A percentile compares a stretch with the other conserved stretches of the same genome.
phyloP scores from a whole-genome alignment of 1,140 invertebrate genomes.

The Lucilia cuprina region DNA sequence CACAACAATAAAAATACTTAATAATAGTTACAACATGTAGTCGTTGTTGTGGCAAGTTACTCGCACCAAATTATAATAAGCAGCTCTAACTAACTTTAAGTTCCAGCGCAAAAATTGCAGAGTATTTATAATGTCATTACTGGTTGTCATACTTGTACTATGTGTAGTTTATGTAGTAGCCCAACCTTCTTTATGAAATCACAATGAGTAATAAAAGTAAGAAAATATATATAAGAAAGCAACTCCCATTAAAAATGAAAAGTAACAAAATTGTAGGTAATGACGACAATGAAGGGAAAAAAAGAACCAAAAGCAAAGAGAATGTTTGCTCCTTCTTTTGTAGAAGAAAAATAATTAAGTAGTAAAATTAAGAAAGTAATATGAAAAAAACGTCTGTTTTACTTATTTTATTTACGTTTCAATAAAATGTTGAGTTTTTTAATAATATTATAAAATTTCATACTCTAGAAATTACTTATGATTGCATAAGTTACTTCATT shows the following conservation, averaged over 20 bases:
- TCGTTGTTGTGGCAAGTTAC: too few relatives aligned
- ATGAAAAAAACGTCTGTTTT: background rate
- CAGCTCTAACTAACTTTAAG: background rate
- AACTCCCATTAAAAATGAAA: background rate
- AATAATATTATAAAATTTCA: background rate
- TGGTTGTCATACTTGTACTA: background rate
- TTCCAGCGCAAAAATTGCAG: background rate
- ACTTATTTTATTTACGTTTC: background rate
- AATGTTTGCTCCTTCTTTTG: background rate
- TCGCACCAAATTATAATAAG: background rate
- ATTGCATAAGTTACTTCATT: too few relatives aligned
- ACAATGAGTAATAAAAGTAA: too few relatives aligned
- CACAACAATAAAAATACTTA: too few relatives aligned
- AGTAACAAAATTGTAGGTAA: too few relatives aligned
- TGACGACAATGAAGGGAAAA: background rate
- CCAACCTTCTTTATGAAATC: background rate
- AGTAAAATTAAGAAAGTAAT: background rate
- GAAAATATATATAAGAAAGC: background rate
- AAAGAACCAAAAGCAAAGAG: background rate
- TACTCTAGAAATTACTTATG: too few relatives aligned
- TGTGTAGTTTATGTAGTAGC: background rate
- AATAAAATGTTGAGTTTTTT: background rate
- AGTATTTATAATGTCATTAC: slow-evolving; percentile 23
- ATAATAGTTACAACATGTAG: too few relatives aligned
- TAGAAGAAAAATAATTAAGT: background rate